phyloP scores from a whole-genome alignment of 2,888 invertebrate genomes.

The Galerucella pusilla region DNA sequence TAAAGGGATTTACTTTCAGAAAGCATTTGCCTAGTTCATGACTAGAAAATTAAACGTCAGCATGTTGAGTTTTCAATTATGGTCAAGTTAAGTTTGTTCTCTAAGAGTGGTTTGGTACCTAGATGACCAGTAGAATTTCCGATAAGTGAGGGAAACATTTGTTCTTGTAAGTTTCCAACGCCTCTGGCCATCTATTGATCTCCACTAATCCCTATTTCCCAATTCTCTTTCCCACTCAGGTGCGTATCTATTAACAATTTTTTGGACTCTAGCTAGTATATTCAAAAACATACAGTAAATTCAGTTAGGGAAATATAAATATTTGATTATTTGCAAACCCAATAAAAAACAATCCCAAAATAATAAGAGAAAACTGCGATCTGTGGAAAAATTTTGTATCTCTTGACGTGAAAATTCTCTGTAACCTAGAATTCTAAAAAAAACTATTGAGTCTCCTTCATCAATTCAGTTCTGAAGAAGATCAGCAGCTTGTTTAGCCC shows the following conservation, averaged over 20 bases:
- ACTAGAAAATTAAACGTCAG: conserved; percentile 12
- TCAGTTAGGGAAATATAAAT: no score
- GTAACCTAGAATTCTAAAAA: no score
- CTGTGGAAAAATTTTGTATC: no score
- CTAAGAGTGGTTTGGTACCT: conserved; percentile 47
- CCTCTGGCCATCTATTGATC: conserved; percentile 48
- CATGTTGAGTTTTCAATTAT: conserved; percentile 40
- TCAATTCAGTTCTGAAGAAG: no score
- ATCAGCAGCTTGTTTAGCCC: no score
- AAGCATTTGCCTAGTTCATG: conserved; percentile 10
- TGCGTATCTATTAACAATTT: neutral
- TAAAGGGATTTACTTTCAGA: neutral
- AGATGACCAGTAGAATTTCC: conserved; percentile 49
- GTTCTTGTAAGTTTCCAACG: conserved; percentile 49
- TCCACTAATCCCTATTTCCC: conserved; percentile 40
- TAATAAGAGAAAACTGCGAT: no score
- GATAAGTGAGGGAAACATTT: conserved; percentile 49
- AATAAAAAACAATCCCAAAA: no score
- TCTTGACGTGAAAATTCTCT: no score
- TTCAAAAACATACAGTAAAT: neutral
- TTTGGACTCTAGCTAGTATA: neutral
- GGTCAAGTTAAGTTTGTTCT: conserved; percentile 42
- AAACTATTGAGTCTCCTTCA: no score
- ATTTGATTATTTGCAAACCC: no score
- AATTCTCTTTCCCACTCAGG: neutral